Conservation (phyloP, 2,113 vertebrate genomes). For the Ptilorrhoa leucosticta region DNA sequence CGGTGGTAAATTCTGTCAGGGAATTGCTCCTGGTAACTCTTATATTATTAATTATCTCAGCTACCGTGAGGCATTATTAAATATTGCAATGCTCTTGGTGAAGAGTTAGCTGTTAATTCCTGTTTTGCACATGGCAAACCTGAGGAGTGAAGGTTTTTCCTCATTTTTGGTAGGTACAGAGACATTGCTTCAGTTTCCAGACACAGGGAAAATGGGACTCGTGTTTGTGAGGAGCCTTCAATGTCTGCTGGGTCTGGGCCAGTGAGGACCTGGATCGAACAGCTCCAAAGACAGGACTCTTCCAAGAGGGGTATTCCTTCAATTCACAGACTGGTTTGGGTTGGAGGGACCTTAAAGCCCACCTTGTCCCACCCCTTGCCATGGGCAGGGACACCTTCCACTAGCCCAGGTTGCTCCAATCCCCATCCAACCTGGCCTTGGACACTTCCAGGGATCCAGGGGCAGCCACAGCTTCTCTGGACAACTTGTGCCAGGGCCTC, state of each 20-base stretch:
- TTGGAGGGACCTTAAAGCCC: not conserved
- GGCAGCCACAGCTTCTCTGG: not conserved
- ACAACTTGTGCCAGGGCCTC: not conserved
- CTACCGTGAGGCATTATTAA: not conserved
- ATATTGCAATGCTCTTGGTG: not conserved
- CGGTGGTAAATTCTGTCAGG: not conserved
- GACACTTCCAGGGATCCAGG: not conserved
- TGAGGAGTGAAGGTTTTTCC: not conserved
- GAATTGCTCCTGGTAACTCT: not conserved
- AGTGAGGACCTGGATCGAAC: fast-evolving
- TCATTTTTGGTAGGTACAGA: not conserved
- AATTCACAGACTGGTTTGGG: not conserved
- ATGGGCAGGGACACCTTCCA: not conserved
- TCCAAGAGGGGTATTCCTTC: not conserved
- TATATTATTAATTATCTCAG: not conserved
- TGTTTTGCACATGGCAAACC: not conserved
- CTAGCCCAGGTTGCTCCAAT: fast-evolving
- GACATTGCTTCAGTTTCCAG: not conserved
- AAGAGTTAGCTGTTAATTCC: not conserved
- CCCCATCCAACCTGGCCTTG: not conserved
- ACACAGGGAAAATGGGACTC: not conserved
- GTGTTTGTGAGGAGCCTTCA: not conserved
- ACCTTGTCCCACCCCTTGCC: not conserved
- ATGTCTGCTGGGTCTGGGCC: not conserved
- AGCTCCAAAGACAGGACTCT: not conserved